Evolutionary conservation across 2,888 invertebrate genomes (phyloP).

Genomic region (Tetrapedia diversipes): DNA sequence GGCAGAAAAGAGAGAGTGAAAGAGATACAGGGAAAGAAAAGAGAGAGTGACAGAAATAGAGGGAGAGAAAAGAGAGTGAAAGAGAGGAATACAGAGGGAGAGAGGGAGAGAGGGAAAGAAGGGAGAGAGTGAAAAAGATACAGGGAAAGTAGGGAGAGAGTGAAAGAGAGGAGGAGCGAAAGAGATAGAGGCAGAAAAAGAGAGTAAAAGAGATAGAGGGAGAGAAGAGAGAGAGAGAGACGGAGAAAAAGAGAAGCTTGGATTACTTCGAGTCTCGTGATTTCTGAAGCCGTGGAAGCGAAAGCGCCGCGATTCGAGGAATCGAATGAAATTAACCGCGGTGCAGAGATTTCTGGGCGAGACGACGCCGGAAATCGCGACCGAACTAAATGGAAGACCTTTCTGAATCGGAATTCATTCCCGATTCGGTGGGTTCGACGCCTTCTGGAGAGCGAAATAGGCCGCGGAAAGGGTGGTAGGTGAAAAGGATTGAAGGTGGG

Average conservation of each 20-base stretch:
- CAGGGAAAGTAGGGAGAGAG: too few relatives aligned
- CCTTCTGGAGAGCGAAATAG: not conserved
- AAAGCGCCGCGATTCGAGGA: not conserved
- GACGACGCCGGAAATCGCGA: not conserved
- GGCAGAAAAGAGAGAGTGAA: too few relatives aligned
- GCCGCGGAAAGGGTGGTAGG: not conserved
- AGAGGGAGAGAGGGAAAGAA: too few relatives aligned
- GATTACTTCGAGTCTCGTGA: not conserved
- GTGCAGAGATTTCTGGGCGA: not conserved
- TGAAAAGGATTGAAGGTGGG: constrained; percentile 18
- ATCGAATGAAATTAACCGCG: not conserved
- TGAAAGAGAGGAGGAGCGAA: too few relatives aligned
- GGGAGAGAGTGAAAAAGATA: not conserved
- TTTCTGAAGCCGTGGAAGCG: not conserved
- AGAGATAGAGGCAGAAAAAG: not conserved
- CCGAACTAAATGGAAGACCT: not conserved
- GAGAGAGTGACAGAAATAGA: not conserved
- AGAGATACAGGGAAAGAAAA: too few relatives aligned
- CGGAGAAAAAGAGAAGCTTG: not conserved
- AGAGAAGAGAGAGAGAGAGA: not conserved
- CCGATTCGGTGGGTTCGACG: constrained; percentile 2
- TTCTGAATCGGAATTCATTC: not conserved
- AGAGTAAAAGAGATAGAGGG: too few relatives aligned
- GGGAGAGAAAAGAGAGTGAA: too few relatives aligned
- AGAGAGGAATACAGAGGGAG: too few relatives aligned